phyloP scores from a whole-genome alignment of 2,113 vertebrate genomes.

The Platysteira castanea region DNA sequence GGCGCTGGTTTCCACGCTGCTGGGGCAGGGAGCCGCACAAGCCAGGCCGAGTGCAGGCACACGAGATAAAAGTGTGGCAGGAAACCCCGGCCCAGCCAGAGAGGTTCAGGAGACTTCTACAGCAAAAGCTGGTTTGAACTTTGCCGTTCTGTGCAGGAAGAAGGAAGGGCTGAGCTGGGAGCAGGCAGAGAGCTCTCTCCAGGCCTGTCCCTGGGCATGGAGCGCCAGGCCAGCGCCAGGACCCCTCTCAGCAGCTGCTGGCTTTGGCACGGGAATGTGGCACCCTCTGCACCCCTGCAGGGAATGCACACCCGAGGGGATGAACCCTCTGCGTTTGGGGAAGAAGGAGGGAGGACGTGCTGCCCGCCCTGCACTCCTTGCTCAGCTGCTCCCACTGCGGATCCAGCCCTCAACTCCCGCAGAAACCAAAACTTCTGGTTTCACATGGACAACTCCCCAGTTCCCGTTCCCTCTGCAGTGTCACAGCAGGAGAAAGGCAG shows the following conservation, averaged over 20 bases:
- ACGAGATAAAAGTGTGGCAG: rapidly evolving
- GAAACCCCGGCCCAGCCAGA: background rate
- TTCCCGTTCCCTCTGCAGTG: background rate
- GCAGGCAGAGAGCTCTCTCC: background rate
- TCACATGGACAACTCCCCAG: background rate
- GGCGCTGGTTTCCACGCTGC: background rate
- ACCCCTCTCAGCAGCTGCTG: background rate
- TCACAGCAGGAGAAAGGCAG: background rate
- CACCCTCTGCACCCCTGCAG: background rate
- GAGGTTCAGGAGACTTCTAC: background rate
- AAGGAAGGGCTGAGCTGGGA: background rate
- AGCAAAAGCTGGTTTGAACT: background rate
- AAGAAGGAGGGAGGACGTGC: background rate
- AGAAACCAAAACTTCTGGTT: background rate
- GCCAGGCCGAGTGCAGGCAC: background rate
- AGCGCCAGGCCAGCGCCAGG: background rate
- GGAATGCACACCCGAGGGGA: background rate
- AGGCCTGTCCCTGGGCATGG: background rate
- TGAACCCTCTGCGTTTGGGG: background rate
- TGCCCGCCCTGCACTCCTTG: background rate
- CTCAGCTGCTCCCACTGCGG: background rate
- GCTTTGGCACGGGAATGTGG: background rate
- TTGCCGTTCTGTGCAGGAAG: background rate
- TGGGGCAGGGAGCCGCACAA: background rate
- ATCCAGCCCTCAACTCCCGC: background rate